Percentiles rank a stretch among this genome's conserved stretches.
Evolutionary conservation across 1,140 invertebrate genomes (phyloP).

Genomic region (Oppia nitens): DNA sequence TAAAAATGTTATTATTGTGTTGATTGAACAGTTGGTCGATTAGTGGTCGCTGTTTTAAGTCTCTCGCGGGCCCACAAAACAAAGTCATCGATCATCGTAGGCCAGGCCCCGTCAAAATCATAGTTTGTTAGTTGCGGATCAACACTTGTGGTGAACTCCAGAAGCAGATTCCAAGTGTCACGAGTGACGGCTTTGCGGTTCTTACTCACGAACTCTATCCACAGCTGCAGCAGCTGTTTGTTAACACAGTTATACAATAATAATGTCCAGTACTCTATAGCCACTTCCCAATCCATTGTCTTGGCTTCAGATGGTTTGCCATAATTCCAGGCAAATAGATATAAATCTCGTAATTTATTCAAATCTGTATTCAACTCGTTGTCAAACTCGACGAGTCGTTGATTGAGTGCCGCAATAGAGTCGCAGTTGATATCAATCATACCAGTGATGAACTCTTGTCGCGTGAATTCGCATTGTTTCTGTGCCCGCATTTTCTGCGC

Average conservation of each 20-base stretch:
- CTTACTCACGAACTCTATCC: conserved; percentile 68
- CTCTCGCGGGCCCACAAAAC: conserved; percentile 64
- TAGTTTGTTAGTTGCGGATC: conserved; percentile 92
- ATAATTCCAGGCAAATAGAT: conserved; percentile 98
- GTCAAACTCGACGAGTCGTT: conserved; percentile 2
- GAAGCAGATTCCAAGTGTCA: conserved; percentile 92
- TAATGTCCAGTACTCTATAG: conserved; percentile 68
- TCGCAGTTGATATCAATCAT: conserved; percentile 72
- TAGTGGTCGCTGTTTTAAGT: not conserved
- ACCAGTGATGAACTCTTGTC: conserved; percentile 83
- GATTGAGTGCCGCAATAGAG: conserved; percentile 31
- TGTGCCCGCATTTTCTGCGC: conserved; percentile 96
- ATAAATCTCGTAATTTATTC: conserved; percentile 89
- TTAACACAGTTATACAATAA: conserved; percentile 46
- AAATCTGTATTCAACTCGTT: conserved; percentile 41
- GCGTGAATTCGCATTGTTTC: conserved; percentile 89
- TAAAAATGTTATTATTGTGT: no score
- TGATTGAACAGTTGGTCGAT: not conserved
- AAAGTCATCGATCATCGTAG: conserved; percentile 95
- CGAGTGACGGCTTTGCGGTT: conserved; percentile 83
- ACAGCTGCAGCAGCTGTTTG: conserved; percentile 59
- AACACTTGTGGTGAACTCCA: conserved; percentile 89
- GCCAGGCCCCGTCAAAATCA: conserved; percentile 96
- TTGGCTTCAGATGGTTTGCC: conserved; percentile 61
- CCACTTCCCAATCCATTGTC: conserved; percentile 77